Evolutionary conservation across 30 jellyfish, hydroid and myxozoan genomes (phyloP).

Genomic region (Aurelia coerulea): DNA sequence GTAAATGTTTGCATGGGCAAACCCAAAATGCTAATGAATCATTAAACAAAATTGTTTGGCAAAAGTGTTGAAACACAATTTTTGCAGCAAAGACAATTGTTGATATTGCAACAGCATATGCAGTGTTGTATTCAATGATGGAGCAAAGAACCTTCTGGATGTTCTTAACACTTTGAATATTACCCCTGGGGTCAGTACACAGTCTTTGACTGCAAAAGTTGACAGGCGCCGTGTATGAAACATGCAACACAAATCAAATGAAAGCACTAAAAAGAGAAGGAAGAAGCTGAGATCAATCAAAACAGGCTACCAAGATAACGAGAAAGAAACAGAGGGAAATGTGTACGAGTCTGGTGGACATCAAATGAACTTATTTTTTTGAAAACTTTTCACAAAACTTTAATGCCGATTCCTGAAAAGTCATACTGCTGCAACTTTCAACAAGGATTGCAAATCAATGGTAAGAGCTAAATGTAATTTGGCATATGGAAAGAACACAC

Average conservation of each 20-base stretch:
- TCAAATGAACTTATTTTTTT: too few relatives aligned
- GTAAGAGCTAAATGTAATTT: too few relatives aligned
- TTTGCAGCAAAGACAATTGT: too few relatives aligned
- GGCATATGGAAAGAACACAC: too few relatives aligned
- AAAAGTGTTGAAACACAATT: too few relatives aligned
- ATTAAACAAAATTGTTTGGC: background rate
- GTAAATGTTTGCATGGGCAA: too few relatives aligned
- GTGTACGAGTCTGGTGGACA: too few relatives aligned
- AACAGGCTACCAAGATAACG: background rate
- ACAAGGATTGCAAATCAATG: too few relatives aligned
- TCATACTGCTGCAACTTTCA: too few relatives aligned
- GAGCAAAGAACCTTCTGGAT: background rate
- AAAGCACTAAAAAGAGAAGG: background rate
- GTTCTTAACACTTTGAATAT: background rate
- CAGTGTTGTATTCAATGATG: constrained; percentile 1
- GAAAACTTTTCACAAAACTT: too few relatives aligned
- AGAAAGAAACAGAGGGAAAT: background rate
- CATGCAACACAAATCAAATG: background rate
- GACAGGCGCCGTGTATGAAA: background rate
- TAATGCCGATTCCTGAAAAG: too few relatives aligned
- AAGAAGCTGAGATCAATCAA: constrained; percentile 3
- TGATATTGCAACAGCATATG: background rate
- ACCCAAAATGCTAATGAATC: too few relatives aligned
- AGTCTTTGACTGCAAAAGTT: background rate
- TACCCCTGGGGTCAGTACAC: background rate